Evolutionary conservation across 2,113 vertebrate species (phyloP), one percentile per base, ranked within the genome.

Genomic region (Laterallus jamaicensis): DNA sequence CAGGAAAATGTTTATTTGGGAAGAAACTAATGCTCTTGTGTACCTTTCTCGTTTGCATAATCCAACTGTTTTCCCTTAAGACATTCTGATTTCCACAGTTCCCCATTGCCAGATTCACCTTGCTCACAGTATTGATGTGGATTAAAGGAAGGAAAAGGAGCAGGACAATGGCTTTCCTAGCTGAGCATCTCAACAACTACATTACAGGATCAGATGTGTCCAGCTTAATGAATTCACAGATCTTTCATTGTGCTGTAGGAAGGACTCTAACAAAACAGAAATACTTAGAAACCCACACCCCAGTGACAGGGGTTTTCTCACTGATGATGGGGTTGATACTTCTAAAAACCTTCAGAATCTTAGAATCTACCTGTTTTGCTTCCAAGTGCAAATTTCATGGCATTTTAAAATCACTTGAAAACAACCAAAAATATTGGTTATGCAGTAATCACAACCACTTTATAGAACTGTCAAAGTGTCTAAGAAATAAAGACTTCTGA

Each of bases 41-140:
- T 52, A 42, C 42, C 10, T 5, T 64, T 71, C 49, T 75, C 15
- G 20, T 63, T 71, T 60, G 32, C 25, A 31, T 40, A 85, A 75
- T 60, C 28, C 39, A 70, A 8, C 15, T 86, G 4, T 7, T 92
- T 88, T 64, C 47, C 60, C 39, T 60, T 56, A 22, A 1, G 5
- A 40, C 31, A 32, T 4, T 32, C 50, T 63, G 28, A 56, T 86
- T 90, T 91, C 15, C 29, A 47, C 6, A 28, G 37, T 87, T 69
- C 58, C 49, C 7, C 14, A 0, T 9, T 2, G 1, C 26, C 28
- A 56, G 12, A 1, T 14, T 54, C 4, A 1, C 40, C 16, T 31
- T 75, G 14, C 13, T 47, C 70, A 32, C 1, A 22, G 16, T 67
- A 20, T 15, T 62, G 59, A 69, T 74, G 47, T 54, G 42, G 81